Conservation (phyloP, 2,888 invertebrate genomes). For the Escarpia spicata region DNA sequence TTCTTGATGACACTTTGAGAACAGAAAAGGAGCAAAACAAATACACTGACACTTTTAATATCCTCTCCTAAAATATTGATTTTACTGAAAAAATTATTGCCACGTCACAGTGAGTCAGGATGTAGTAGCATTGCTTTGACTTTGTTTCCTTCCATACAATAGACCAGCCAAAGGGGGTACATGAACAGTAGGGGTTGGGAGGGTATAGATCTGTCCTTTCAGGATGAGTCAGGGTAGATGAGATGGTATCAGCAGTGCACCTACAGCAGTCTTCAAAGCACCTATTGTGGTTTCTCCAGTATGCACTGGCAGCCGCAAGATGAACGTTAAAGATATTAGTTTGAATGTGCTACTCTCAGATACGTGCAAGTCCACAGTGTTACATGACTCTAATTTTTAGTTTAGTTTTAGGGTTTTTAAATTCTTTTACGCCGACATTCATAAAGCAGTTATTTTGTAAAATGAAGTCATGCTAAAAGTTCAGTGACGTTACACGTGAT, state of each 20-base stretch:
- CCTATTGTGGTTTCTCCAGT: neutral
- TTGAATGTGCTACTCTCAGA: neutral
- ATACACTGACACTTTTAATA: neutral
- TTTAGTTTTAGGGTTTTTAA: neutral
- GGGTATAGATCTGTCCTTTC: neutral
- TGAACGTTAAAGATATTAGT: neutral
- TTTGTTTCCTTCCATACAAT: neutral
- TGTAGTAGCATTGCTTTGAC: neutral
- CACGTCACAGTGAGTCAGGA: neutral
- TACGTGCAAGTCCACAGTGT: neutral
- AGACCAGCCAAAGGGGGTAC: neutral
- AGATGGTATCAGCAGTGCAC: neutral
- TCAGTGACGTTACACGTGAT: neutral
- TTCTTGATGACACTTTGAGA: neutral
- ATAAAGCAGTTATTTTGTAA: no score
- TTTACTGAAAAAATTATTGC: neutral
- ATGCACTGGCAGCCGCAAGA: neutral
- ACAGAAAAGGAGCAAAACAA: neutral
- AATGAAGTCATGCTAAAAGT: neutral
- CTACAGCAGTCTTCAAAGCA: neutral
- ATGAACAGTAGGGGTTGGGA: no score
- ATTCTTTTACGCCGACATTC: no score
- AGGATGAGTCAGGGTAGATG: constrained; percentile 7
- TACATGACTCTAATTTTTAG: neutral
- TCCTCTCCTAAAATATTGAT: neutral